Base-by-base conservation (phyloP, 1,140 invertebrate species). In the Calliphora vicina region DNA sequence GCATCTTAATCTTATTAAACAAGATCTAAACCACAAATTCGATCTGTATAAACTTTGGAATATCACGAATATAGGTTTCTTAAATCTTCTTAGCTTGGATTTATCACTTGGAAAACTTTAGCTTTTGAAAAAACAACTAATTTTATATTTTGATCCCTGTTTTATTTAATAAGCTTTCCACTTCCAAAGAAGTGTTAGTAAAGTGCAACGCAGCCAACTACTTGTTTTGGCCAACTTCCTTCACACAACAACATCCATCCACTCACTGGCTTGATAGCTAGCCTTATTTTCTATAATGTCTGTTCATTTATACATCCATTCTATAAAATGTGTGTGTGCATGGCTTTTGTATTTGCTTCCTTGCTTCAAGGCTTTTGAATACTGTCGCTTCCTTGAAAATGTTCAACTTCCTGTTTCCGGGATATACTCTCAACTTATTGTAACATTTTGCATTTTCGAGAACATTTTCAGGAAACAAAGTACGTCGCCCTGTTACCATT, bases 391-490 rank as follows among this genome's bases (percentile, higher is more conserved):
- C 88, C 88, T 89, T 89, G 88, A 87, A 89, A 89, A 89, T 89
- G 88, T 88, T 88, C 88, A 88, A 87, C 88, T 89, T 89, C 88
- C 88, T 84, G 88, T 89, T 89, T 89, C 88, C 88, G 88, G 88
- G 88, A 89, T 89, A 89, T 89, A 89, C 74, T 78, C 74, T 78
- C 74, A 78, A 78, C 74, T 78, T 78, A 23, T 78, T 78, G 74
- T 76, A 42, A 42, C 17, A 20, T 88, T 89, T 89, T 88, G 89
- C 88, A 89, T 83, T 89, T 89, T 89, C 88, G 88, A 89, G 88
- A 87, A 89, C 88, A 89, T 89, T 89, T 89, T 87, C 88, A 89
- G 88, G 88, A 89, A 89, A 89, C 88, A 89, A 89, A 89, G 88
- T 89, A 89, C 88, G 88, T 89, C 87, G 88, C 88, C 87, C 88